Evolutionary conservation across 2,113 vertebrate species (phyloP).

Genomic region (Taxidea taxus): DNA sequence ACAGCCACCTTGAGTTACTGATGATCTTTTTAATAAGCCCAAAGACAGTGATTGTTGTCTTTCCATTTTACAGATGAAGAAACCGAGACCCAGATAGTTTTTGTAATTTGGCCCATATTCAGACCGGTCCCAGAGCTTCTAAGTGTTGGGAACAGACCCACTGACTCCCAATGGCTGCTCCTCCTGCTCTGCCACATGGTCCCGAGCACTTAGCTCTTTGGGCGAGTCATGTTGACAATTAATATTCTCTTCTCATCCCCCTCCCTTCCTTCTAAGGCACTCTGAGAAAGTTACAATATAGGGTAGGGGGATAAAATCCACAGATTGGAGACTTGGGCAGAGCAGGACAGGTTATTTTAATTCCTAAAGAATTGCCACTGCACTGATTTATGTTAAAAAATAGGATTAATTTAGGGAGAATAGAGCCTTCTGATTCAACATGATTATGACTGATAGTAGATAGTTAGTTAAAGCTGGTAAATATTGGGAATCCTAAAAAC

Average conservation of each 20-base stretch:
- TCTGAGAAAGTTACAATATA: no score
- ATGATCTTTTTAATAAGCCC: not conserved
- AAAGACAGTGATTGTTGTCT: not conserved
- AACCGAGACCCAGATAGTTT: not conserved
- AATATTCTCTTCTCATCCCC: not conserved
- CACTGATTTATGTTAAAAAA: not conserved
- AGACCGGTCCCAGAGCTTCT: not conserved
- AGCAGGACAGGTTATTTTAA: not conserved
- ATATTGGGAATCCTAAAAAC: not conserved
- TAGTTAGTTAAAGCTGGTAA: not conserved
- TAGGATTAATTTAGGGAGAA: not conserved
- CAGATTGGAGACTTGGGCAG: not conserved
- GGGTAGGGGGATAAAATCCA: not conserved
- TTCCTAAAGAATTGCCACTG: not conserved
- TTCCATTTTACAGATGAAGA: not conserved
- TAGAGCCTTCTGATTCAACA: not conserved
- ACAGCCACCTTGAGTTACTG: no score
- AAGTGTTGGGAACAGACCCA: not conserved
- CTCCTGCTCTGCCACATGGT: not conserved
- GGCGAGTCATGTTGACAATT: not conserved
- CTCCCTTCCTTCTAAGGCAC: not conserved
- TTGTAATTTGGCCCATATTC: not conserved
- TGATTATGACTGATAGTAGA: not conserved
- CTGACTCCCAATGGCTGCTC: accelerated
- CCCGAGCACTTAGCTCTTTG: accelerated